phyloP scores from a whole-genome alignment of 2,888 invertebrate genomes.

The Agrilus cyanescens region DNA sequence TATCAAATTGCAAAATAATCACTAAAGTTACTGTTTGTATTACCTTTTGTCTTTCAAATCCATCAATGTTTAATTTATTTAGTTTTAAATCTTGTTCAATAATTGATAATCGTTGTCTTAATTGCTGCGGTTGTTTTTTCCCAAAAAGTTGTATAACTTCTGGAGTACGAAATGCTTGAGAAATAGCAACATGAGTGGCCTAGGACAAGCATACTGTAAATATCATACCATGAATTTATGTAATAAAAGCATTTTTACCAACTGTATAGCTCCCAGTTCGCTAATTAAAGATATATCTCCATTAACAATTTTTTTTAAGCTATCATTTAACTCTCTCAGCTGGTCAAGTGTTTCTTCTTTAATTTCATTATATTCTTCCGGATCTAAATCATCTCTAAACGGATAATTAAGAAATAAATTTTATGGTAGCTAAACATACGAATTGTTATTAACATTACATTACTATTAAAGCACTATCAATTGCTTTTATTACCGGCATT shows the following conservation, averaged over 20 bases:
- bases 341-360: conserved; percentile 60
- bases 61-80: conserved; percentile 42
- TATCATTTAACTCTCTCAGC: conserved; percentile 53
- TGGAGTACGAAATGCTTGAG: conserved; percentile 61
- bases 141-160: conserved; percentile 64
- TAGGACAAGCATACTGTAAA: conserved; percentile 24
- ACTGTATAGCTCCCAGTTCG: conserved; percentile 50
- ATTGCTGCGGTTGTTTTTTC: conserved; percentile 52
- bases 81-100: conserved; percentile 50
- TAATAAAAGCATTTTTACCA: conserved; percentile 41
- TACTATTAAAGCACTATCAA: background rate
- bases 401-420: conserved; percentile 6
- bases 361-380: conserved; percentile 53
- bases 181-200: conserved; percentile 64
- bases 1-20: too few relatives aligned
- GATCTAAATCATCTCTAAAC: conserved; percentile 48
- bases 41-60: conserved; percentile 42
- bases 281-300: conserved; percentile 59
- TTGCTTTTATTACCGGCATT: conserved; percentile 44
- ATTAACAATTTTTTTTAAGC: conserved; percentile 47
- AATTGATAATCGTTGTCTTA: conserved; percentile 45
- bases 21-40: too few relatives aligned
- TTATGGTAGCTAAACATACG: background rate
- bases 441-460: background rate
- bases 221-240: background rate